Base-by-base conservation (phyloP, 2,888 invertebrate genomes). In the Meteorus colon region DNA sequence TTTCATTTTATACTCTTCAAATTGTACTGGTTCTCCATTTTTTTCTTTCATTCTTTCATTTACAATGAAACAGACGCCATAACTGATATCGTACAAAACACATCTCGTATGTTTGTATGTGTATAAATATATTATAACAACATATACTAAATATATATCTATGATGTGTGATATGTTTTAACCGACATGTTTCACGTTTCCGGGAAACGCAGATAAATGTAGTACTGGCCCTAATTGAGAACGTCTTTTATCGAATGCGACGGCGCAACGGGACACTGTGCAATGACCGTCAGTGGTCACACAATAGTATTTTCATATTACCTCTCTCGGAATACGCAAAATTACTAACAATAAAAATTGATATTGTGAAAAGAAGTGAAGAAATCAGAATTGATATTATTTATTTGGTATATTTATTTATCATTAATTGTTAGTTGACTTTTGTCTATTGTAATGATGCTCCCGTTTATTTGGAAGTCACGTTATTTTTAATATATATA, bases 171-270 rank as follows among this genome's bases (percentile, higher is more conserved):
- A 19, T 55, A n/a, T 55, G 5, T 16, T 48, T 55, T 55, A 19
- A 55, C 55, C 19, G 24, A 55, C 19, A 65, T 65, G 41, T 16
- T 65, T 2, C 19, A 55, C 24, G n/a, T 65, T 65, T 65, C 65
- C 65, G 37, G 65, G 65, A 65, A 65, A n/a, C 65, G 16, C 10
- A 65, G 65, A 65, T 65, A 65, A 65, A 34, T 19, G 6, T 65
- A 24, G 6, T 65, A 24, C n/a, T 34, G 41, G 65, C 41, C 41
- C 65, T 65, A 65, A 37, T 37, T 65, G 34, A 41, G 24, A 37
- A 37, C 37, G 19, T 41, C n/a, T 37, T 41, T 65, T 65, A 34
- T 63, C 19, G 55, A 24, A 55, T n/a, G 60, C 27, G 16, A 34
- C 41, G 16, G 41, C 24, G 51, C 31, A 34, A 24, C 48, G 41